phyloP scores from a whole-genome alignment of 64 coral and sea anemone genomes.

The Exaiptasia diaphana region DNA sequence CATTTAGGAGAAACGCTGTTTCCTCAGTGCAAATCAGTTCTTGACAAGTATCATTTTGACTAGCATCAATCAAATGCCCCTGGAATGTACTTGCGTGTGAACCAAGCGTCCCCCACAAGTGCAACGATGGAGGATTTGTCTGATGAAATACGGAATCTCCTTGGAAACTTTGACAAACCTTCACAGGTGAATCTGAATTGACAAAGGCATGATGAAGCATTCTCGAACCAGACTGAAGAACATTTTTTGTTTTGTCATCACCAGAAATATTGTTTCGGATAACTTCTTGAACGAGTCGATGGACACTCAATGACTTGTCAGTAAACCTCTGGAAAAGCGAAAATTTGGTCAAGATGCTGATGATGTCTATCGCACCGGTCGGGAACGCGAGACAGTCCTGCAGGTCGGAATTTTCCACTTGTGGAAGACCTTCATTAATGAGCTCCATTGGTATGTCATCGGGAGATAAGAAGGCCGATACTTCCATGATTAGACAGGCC shows the following conservation, averaged over 20 bases:
- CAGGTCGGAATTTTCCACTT: not conserved
- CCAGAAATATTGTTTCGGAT: constrained; percentile 22
- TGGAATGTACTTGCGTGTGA: constrained; percentile 36
- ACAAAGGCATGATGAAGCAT: constrained; percentile 36
- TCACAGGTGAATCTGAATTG: not conserved
- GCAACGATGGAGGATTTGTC: constrained; percentile 49
- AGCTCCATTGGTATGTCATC: constrained; percentile 44
- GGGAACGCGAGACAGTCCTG: not conserved
- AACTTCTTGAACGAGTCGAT: constrained; percentile 66
- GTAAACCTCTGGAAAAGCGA: constrained; percentile 44
- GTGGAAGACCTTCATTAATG: constrained; percentile 48
- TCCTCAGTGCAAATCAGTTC: constrained; percentile 51
- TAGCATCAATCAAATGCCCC: constrained; percentile 7
- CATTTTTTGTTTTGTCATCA: not conserved
- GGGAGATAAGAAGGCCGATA: constrained; percentile 39
- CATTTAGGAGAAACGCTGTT: constrained; percentile 46
- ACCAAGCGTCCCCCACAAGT: constrained; percentile 60
- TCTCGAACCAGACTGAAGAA: constrained; percentile 29
- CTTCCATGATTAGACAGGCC: constrained; percentile 46
- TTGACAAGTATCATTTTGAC: not conserved
- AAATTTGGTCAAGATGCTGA: constrained; percentile 45
- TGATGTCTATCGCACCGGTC: not conserved
- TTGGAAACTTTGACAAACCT: constrained; percentile 47
- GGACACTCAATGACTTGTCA: constrained; percentile 39
- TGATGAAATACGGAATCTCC: constrained; percentile 44